Evolutionary conservation across 2,888 invertebrate species (phyloP).

Genomic region (Drosophila austrosaltans): DNA sequence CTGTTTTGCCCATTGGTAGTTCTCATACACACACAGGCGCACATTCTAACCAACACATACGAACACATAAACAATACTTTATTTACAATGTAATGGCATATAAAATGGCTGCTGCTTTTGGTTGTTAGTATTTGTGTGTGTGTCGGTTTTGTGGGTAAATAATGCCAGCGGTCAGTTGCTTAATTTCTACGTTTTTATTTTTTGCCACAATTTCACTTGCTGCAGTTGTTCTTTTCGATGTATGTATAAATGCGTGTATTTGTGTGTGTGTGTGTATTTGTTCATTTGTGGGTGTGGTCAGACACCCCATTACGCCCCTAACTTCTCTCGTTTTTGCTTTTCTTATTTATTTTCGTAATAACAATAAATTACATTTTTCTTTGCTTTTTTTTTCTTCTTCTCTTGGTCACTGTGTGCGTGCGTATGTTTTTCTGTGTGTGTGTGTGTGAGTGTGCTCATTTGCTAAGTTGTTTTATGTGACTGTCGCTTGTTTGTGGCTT

Average conservation of each 20-base stretch:
- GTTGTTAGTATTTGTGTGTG: conserved; percentile 4
- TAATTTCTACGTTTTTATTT: conserved; percentile 75
- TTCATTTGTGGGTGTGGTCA: conserved; percentile 39
- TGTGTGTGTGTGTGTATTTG: conserved; percentile 14
- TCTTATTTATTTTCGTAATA: conserved; percentile 79
- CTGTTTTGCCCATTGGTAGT: neutral
- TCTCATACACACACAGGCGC: conserved; percentile 17
- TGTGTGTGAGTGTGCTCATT: conserved; percentile 59
- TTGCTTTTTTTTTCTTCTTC: conserved; percentile 45
- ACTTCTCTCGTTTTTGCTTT: conserved; percentile 41
- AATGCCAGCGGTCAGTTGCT: conserved; percentile 70
- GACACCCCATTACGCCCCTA: conserved; percentile 30
- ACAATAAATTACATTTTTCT: conserved; percentile 78
- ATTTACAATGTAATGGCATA: conserved; percentile 66
- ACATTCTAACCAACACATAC: conserved; percentile 36
- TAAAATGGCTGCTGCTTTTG: conserved; percentile 66
- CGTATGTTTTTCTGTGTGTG: conserved; percentile 23
- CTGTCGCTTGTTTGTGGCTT: conserved; percentile 79
- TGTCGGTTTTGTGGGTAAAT: conserved; percentile 35
- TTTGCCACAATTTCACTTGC: conserved; percentile 63
- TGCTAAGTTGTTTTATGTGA: conserved; percentile 75
- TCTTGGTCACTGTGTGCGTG: conserved; percentile 9
- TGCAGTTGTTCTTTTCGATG: conserved; percentile 42
- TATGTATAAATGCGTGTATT: neutral
- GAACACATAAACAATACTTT: conserved; percentile 52